Conservation (phyloP, 1,140 invertebrate species). For the Berghia stephanieae region DNA sequence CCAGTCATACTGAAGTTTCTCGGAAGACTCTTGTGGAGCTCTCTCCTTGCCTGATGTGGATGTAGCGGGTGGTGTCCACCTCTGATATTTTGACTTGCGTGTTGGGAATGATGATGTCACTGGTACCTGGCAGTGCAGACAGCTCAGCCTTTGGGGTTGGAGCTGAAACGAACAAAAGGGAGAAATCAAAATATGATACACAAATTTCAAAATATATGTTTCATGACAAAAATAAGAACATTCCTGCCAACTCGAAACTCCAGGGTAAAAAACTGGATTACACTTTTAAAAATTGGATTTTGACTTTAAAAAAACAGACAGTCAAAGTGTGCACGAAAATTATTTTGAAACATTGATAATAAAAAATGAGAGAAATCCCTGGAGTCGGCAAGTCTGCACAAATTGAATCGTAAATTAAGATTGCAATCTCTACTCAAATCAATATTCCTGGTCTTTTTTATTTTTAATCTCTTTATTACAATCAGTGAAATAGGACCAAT, state of each 20-base stretch:
- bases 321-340: too few species aligned
- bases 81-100: constrained; percentile 64
- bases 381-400: too few species aligned
- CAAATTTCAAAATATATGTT: neutral
- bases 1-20: constrained; percentile 63
- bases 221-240: neutral
- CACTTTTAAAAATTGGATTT: too few species aligned
- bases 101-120: constrained; percentile 61
- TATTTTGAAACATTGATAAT: too few species aligned
- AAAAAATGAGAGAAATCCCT: too few species aligned
- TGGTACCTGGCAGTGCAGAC: constrained; percentile 54
- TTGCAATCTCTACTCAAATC: too few species aligned
- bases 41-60: constrained; percentile 64
- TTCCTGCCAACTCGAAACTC: neutral
- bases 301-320: too few species aligned
- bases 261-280: too few species aligned
- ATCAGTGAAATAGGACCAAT: too few species aligned
- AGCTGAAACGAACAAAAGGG: constrained; percentile 41
- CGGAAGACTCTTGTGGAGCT: constrained; percentile 63
- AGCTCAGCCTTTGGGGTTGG: constrained; percentile 55
- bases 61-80: constrained; percentile 65
- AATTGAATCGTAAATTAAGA: too few species aligned
- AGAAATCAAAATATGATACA: neutral
- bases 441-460: too few species aligned
- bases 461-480: too few species aligned